Conservation (phyloP, 2,797 vertebrate species). For the Macropodus opercularis region DNA sequence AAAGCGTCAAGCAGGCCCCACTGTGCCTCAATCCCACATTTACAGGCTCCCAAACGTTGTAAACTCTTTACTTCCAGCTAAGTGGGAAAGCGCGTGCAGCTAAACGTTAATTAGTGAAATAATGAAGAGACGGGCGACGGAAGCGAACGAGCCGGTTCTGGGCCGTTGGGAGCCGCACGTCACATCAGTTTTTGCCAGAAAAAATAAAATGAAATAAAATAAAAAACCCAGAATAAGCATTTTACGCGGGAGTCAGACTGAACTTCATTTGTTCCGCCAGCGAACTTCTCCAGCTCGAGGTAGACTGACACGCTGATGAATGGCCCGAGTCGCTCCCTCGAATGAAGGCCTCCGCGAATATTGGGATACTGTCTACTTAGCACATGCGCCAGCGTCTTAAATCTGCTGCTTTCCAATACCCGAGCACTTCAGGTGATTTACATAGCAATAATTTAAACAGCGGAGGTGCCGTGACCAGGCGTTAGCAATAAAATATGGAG, state of each 20-base stretch:
- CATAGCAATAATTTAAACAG: conserved; percentile 83
- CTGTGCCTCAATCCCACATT: not conserved
- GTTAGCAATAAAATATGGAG: conserved; percentile 78
- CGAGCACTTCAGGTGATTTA: conserved; percentile 81
- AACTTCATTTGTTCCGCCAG: conserved; percentile 66
- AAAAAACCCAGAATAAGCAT: conserved; percentile 63
- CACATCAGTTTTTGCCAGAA: conserved; percentile 42
- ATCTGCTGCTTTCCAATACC: conserved; percentile 78
- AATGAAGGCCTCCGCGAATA: conserved; percentile 69
- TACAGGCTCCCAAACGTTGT: not conserved
- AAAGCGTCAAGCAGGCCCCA: too few species aligned
- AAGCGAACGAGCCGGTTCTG: not conserved
- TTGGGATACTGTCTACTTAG: conserved; percentile 83
- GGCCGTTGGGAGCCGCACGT: conserved; percentile 19
- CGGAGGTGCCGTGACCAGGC: conserved; percentile 70
- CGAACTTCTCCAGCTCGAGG: conserved; percentile 54
- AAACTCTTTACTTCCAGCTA: not conserved
- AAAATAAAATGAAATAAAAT: too few species aligned
- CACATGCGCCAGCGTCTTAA: conserved; percentile 76
- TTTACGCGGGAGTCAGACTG: conserved; percentile 45
- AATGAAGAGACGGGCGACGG: conserved; percentile 5
- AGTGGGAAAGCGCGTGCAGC: not conserved
- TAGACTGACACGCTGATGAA: conserved; percentile 73
- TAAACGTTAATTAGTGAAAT: not conserved
- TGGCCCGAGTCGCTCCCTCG: conserved; percentile 61